Conservation (phyloP, 2,113 vertebrate species). For the Illadopsis cleaveri region DNA sequence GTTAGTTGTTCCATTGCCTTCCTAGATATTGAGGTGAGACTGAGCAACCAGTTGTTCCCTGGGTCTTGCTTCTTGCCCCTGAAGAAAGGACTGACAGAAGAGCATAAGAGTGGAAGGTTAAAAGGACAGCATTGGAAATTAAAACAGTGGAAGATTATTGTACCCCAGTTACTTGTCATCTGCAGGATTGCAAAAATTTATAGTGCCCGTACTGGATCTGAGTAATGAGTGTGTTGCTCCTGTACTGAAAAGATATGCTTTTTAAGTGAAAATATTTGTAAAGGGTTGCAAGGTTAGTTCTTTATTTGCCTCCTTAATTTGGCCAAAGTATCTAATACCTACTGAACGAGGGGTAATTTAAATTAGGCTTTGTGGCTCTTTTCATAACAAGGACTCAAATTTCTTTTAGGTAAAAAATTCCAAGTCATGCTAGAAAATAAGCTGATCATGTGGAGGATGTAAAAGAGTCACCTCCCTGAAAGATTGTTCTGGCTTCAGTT, state of each 20-base stretch:
- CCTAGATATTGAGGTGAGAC: neutral
- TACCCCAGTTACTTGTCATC: neutral
- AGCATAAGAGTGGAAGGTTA: neutral
- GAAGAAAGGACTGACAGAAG: neutral
- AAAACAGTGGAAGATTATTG: neutral
- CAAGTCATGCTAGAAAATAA: neutral
- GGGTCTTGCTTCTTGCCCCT: neutral
- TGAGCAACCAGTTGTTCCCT: neutral
- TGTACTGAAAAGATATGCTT: neutral
- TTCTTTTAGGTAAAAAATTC: neutral
- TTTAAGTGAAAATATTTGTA: neutral
- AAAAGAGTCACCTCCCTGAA: neutral
- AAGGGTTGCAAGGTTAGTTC: neutral
- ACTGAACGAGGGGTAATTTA: neutral
- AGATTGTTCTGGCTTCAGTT: neutral
- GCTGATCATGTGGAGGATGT: neutral
- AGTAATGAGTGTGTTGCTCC: neutral
- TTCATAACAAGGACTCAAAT: neutral
- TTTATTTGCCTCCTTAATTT: neutral
- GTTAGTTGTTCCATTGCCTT: neutral
- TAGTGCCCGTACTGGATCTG: neutral
- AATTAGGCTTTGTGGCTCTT: neutral
- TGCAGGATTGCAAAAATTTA: neutral
- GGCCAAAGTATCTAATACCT: neutral
- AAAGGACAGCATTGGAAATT: neutral